phyloP scores from a whole-genome alignment of 2,113 vertebrate species.

The Hippocampus mohnikei region DNA sequence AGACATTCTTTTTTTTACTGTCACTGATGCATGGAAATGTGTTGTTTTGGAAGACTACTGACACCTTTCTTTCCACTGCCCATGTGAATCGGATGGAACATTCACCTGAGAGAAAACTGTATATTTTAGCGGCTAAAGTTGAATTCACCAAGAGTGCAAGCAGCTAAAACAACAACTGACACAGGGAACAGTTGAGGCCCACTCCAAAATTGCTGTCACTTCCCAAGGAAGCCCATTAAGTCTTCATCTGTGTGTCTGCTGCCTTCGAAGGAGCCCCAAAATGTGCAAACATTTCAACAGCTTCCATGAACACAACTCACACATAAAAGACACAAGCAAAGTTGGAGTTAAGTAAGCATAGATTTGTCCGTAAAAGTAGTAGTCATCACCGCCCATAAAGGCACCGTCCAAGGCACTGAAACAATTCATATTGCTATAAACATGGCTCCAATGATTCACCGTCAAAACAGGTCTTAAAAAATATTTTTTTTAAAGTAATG shows the following conservation, averaged over 20 bases:
- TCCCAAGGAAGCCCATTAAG: slow-evolving; percentile 22
- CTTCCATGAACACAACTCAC: neutral
- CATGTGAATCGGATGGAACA: slow-evolving; percentile 9
- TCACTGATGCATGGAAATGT: slow-evolving; percentile 3
- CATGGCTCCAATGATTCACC: no score
- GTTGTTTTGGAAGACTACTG: slow-evolving; percentile 10
- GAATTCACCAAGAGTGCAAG: neutral
- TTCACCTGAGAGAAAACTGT: slow-evolving; percentile 12
- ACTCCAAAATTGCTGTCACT: slow-evolving; percentile 20
- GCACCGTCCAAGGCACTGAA: no score
- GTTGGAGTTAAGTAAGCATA: neutral
- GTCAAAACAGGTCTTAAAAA: no score
- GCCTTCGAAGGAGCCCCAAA: slow-evolving; percentile 39
- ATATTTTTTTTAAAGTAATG: no score
- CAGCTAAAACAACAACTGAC: slow-evolving; percentile 29
- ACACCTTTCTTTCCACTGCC: slow-evolving; percentile 7
- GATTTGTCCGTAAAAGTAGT: neutral
- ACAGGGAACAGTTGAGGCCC: slow-evolving; percentile 1
- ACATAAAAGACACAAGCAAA: slow-evolving; percentile 18
- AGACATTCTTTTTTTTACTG: slow-evolving; percentile 18
- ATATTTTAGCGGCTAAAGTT: slow-evolving; percentile 7
- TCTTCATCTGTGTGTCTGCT: slow-evolving; percentile 32
- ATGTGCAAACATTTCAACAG: slow-evolving; percentile 16
- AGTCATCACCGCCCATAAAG: neutral
- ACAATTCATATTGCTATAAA: no score